Conservation (phyloP, 1,140 invertebrate species). For the Steinernema feltiae region DNA sequence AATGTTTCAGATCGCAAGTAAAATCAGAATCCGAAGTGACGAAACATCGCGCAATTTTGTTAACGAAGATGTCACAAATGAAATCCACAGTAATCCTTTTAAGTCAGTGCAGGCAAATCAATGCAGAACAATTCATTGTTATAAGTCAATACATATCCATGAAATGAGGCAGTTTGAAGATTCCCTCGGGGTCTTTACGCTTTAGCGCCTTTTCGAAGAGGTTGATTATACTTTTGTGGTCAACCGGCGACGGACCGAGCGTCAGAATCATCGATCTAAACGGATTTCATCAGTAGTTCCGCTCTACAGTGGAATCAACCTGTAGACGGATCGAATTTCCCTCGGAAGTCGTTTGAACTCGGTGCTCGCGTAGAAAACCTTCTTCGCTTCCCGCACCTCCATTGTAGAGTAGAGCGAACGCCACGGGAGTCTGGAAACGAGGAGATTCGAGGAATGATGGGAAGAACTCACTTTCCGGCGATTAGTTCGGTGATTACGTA, state of each 20-base stretch:
- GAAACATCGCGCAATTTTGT: too few relatives aligned
- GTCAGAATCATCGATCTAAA: background rate
- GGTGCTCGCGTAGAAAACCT: background rate
- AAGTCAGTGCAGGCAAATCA: too few relatives aligned
- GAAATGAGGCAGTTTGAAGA: background rate
- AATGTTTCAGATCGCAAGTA: too few relatives aligned
- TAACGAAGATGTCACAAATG: too few relatives aligned
- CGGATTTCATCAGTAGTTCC: background rate
- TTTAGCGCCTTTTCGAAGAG: background rate
- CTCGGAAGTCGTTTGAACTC: conserved; percentile 4
- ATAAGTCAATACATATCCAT: background rate
- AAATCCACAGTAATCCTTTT: too few relatives aligned
- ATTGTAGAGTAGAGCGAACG: conserved; percentile 4
- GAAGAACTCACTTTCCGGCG: conserved; percentile 24
- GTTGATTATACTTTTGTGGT: background rate
- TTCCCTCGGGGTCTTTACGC: background rate
- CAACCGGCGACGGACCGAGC: background rate
- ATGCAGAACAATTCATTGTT: too few relatives aligned
- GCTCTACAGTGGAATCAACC: background rate
- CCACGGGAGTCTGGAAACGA: conserved; percentile 24
- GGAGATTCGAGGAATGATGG: background rate
- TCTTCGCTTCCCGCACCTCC: background rate
- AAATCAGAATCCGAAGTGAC: too few relatives aligned
- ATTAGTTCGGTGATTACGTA: conserved; percentile 25
- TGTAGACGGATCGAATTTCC: background rate